Percentiles rank a stretch among this genome's conserved stretches.
Evolutionary conservation across 2,888 invertebrate genomes (phyloP).

Genomic region (Petrolisthes cinctipes): DNA sequence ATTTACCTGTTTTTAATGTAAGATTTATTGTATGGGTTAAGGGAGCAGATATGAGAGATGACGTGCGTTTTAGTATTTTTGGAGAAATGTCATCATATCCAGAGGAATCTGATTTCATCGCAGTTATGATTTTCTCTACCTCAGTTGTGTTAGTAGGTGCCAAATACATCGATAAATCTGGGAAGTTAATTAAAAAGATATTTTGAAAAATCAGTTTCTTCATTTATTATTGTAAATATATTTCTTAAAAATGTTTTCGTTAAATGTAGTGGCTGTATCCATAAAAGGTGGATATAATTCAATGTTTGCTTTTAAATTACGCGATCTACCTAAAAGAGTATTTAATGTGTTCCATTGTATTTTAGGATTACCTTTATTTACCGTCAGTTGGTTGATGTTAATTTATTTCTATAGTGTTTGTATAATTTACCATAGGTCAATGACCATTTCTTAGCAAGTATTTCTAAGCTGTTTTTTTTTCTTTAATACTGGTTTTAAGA

Average conservation of each 20-base stretch:
- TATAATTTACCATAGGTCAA: background rate
- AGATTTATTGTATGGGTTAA: background rate
- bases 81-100: background rate
- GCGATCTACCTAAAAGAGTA: background rate
- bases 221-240: background rate
- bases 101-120: background rate
- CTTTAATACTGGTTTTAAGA: background rate
- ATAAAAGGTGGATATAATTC: background rate
- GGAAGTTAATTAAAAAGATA: background rate
- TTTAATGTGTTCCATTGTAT: background rate
- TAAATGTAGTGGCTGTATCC: background rate
- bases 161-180: background rate
- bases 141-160: background rate
- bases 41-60: background rate
- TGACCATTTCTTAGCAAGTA: background rate
- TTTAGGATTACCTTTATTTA: background rate
- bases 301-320: background rate
- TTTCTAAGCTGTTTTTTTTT: background rate
- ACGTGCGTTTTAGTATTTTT: background rate
- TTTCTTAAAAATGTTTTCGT: background rate
- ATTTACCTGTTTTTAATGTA: background rate
- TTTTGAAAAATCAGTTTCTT: background rate
- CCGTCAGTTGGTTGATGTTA: background rate
- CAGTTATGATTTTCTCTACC: background rate
- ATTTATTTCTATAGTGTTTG: background rate